Base-by-base conservation (phyloP, 2,888 invertebrate genomes). In the Andricus curvator region DNA sequence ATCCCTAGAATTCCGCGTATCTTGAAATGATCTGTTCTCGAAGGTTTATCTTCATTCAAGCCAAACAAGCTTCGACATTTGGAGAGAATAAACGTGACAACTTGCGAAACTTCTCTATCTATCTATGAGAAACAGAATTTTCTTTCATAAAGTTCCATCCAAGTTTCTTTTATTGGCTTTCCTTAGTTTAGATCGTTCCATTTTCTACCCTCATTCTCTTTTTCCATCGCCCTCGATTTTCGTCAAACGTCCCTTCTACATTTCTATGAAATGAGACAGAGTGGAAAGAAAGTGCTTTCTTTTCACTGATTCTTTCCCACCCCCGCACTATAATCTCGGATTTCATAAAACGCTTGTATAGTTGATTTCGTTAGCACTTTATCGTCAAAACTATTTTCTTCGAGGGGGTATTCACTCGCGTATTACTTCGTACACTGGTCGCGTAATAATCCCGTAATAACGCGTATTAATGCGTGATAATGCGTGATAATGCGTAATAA, bases 111-210 rank as follows among this genome's bases (percentile, higher is more conserved):
- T 70, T 33, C 20, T 11, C 48, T 70, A 70, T 74, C 48, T 70
- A 70, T 74, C 33, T 56, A 37, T n/a, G n/a, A 56, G 51, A 56
- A 56, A 74, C 33, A 74, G 51, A 70, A 51, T 70, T 56, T 74
- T 74, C 56, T 74, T 33, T 74, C 22, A 74, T 37, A 37, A 74
- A 74, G n/a, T 56, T 33, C n/a, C 22, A 33, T 60, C 56, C 56
- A 56, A 74, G 17, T 74, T 56, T 56, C 48, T 74, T n/a, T 74
- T 29, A 74, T 56, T 51, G 74, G 56, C 29, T 56, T 74, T 33
- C 33, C 56, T 56, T 56, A 74, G 20, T 74, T 74, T 37, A 74
- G 37, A 56, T 29, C 33, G 33, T 33, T 29, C 33, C 74, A 60
- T 56, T 56, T 74, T 74, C 51, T 56, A 37, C 29, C 6, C 20